These are phyloP conservation scores for Dynastes grantii DNA, from an alignment of 2,888 invertebrate genomes.

Conservation along the genomic window DNA sequence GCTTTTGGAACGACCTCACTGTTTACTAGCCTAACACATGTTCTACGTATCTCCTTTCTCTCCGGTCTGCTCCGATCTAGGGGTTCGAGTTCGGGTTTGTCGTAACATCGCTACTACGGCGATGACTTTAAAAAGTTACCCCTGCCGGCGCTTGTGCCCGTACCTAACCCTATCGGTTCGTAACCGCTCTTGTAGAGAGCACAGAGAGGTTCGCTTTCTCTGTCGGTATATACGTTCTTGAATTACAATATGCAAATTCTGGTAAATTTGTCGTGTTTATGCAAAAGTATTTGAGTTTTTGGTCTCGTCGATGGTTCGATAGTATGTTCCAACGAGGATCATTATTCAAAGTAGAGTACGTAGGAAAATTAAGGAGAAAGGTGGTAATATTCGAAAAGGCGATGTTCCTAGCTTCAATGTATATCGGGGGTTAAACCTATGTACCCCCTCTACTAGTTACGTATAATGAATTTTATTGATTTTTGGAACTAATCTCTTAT, in stretches of 20 bases:
- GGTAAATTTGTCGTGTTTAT: conserved; percentile 67
- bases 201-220: conserved; percentile 36
- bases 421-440: neutral
- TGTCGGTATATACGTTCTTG: conserved; percentile 36
- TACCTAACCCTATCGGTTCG: conserved; percentile 34
- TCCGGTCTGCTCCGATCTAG: conserved; percentile 20
- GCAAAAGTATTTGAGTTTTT: conserved; percentile 59
- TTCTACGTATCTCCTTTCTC: conserved; percentile 61
- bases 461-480: conserved; percentile 28
- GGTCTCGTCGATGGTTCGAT: conserved; percentile 62
- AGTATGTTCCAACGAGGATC: conserved; percentile 56
- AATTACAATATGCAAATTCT: conserved; percentile 67
- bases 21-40: conserved; percentile 46
- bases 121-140: conserved; percentile 47
- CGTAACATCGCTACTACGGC: conserved; percentile 44
- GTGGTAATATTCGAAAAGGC: neutral
- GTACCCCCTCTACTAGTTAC: conserved; percentile 2
- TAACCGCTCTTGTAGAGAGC: conserved; percentile 24
- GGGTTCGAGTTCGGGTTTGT: conserved; percentile 49
- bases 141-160: conserved; percentile 48
- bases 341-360: neutral
- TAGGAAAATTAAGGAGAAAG: neutral
- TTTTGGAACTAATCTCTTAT: conserved; percentile 25
- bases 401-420: neutral
- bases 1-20: neutral